These are phyloP conservation scores for Xiphydria camelus DNA, from an alignment of 2,888 invertebrate genomes.

Conservation along the genomic window DNA sequence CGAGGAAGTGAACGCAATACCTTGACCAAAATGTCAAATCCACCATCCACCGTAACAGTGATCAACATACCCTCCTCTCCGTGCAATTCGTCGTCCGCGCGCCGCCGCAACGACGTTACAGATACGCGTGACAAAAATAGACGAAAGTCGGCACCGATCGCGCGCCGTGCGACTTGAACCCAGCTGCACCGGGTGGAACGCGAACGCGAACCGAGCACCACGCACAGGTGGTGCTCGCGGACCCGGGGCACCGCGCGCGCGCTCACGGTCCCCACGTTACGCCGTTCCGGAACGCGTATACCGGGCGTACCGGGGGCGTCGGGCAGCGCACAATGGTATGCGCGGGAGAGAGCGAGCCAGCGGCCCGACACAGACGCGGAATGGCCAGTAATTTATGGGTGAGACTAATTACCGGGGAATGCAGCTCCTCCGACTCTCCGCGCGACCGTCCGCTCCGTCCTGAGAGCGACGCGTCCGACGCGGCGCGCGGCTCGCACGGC, in stretches of 20 bases:
- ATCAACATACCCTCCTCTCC: too few species aligned
- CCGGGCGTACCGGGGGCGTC: neutral
- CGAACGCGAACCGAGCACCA: too few species aligned
- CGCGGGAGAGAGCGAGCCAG: conserved; percentile 14
- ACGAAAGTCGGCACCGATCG: conserved; percentile 4
- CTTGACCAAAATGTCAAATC: too few species aligned
- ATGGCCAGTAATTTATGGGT: conserved; percentile 54
- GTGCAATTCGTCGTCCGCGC: neutral
- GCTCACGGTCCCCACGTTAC: neutral
- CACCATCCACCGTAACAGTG: too few species aligned
- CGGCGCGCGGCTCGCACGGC: conserved; percentile 18
- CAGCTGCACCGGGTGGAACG: neutral
- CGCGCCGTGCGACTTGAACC: neutral
- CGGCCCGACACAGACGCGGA: conserved; percentile 46
- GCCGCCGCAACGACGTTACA: conserved; percentile 1
- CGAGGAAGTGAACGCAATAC: too few species aligned
- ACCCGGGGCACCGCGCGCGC: neutral
- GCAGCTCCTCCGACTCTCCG: conserved; percentile 47
- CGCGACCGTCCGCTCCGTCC: conserved; percentile 15
- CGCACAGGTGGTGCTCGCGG: neutral
- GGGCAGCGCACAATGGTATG: too few species aligned
- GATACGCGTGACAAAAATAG: conserved; percentile 35
- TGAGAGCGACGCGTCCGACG: conserved; percentile 18
- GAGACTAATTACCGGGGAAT: conserved; percentile 56
- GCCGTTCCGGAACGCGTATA: neutral